Percentiles rank a stretch among this genome's conserved stretches.
phyloP scores from a whole-genome alignment of 2,888 invertebrate genomes.

The Dione juno region DNA sequence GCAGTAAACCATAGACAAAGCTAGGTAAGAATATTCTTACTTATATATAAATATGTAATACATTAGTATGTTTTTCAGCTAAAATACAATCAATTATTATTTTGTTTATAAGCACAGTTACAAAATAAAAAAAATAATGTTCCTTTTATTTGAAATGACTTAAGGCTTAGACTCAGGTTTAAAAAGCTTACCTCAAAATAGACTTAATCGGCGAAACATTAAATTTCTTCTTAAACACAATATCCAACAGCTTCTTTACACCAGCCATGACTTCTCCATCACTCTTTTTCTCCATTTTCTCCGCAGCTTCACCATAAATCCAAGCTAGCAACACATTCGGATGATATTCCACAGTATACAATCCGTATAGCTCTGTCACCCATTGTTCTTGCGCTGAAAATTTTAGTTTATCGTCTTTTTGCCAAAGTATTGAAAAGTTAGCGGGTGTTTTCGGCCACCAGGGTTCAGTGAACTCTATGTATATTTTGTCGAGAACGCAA shows the following conservation, averaged over 20 bases:
- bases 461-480: slow-evolving; percentile 85
- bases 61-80: no score
- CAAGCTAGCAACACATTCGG: slow-evolving; percentile 86
- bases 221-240: slow-evolving; percentile 76
- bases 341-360: slow-evolving; percentile 68
- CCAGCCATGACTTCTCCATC: slow-evolving; percentile 79
- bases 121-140: no score
- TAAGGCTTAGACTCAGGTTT: no score
- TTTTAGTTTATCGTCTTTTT: slow-evolving; percentile 75
- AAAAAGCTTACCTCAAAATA: slow-evolving; percentile 76
- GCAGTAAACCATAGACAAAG: no score
- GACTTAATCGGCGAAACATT: slow-evolving; percentile 80
- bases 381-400: slow-evolving; percentile 79
- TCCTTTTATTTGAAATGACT: no score
- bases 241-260: slow-evolving; percentile 81
- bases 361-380: slow-evolving; percentile 72
- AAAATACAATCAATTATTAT: no score
- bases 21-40: no score
- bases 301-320: slow-evolving; percentile 86
- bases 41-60: no score
- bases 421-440: slow-evolving; percentile 84
- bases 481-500: slow-evolving; percentile 87
- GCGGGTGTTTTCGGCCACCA: slow-evolving; percentile 85
- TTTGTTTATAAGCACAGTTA: no score
- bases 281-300: slow-evolving; percentile 83